These are phyloP conservation scores for Chrysochloris asiatica DNA, from an alignment of 2,113 vertebrate species.

Conservation along the genomic window DNA sequence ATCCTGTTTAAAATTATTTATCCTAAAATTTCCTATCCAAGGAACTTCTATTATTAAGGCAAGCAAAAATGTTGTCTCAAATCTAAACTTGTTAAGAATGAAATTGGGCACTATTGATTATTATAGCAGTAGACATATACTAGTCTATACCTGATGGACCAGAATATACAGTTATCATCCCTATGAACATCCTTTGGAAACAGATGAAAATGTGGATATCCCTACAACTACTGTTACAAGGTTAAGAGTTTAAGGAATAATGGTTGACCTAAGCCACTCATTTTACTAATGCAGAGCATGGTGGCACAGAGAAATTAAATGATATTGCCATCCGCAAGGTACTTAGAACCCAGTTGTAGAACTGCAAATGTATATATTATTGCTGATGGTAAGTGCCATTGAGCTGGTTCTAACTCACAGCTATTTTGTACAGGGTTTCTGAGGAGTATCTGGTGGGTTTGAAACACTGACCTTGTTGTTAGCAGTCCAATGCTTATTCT, in stretches of 20 bases:
- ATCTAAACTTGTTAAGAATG: neutral
- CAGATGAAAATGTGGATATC: neutral
- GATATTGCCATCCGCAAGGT: neutral
- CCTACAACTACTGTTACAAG: neutral
- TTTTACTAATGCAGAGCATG: neutral
- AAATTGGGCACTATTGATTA: neutral
- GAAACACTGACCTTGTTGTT: too few relatives aligned
- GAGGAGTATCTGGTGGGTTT: too few relatives aligned
- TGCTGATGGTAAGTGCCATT: too few relatives aligned
- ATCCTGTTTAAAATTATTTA: conserved; percentile 36
- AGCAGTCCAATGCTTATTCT: too few relatives aligned
- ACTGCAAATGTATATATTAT: too few relatives aligned
- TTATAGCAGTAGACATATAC: neutral
- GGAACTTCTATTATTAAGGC: neutral
- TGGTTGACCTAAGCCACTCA: neutral
- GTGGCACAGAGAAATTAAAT: neutral
- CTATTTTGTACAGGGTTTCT: too few relatives aligned
- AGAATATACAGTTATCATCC: neutral
- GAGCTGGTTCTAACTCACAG: too few relatives aligned
- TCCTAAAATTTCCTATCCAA: neutral
- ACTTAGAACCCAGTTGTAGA: neutral
- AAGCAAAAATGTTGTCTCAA: neutral
- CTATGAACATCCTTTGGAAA: neutral
- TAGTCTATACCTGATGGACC: neutral
- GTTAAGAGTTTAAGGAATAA: neutral